A percentile compares a stretch with the other conserved stretches of the same genome.
Conservation (phyloP, 53 echinoderm and acorn worm species). For the Antedon mediterranea region DNA sequence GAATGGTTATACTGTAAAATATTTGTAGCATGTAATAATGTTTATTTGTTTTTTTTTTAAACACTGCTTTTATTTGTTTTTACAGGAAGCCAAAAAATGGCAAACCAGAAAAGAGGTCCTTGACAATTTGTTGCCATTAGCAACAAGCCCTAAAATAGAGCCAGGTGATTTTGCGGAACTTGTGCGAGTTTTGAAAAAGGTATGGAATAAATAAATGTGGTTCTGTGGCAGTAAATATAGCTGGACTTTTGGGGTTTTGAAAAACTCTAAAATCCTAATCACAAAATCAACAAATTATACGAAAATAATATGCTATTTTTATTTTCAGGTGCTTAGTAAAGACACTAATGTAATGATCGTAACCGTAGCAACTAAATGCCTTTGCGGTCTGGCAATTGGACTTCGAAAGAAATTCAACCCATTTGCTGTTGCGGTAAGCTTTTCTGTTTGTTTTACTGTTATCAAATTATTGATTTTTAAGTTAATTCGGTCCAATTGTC, state of each 20-base stretch:
- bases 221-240: too few species aligned
- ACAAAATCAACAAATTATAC: too few species aligned
- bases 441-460: not conserved
- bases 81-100: conserved; percentile 96
- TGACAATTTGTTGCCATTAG: conserved; percentile 52
- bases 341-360: conserved; percentile 91
- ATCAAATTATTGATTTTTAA: too few species aligned
- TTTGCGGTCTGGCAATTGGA: conserved; percentile 57
- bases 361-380: conserved; percentile 56
- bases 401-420: conserved; percentile 75
- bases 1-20: too few species aligned
- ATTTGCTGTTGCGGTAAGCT: conserved; percentile 63
- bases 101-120: conserved; percentile 80
- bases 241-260: too few species aligned
- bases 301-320: too few species aligned
- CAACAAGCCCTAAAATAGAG: conserved; percentile 65
- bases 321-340: conserved; percentile 76
- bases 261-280: too few species aligned
- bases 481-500: too few species aligned
- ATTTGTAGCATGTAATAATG: too few species aligned
- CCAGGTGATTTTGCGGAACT: conserved; percentile 84
- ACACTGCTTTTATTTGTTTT: too few species aligned
- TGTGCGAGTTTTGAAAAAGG: conserved; percentile 69
- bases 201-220: conserved; percentile 3
- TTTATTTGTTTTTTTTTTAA: too few species aligned